Evolutionary conservation across 2,888 invertebrate genomes (phyloP), one percentile per base, ranked within the genome.

Genomic region (Strigamia crassipes): DNA sequence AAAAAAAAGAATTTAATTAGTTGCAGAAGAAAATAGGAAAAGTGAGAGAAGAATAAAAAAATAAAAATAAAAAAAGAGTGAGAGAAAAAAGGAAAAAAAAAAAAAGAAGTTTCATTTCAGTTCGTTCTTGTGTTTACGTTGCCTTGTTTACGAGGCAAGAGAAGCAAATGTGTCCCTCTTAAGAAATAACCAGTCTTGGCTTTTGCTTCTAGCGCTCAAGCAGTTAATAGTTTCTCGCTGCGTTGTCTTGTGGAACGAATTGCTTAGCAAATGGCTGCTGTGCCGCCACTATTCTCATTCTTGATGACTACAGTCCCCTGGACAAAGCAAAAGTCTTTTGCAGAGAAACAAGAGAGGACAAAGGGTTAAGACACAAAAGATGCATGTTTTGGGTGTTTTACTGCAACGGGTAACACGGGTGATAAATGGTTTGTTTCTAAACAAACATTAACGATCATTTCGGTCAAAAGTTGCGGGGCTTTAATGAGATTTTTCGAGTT

Each of bases 201-300:
- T 66, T 66, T 66, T 66, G 66, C 66, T 66, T 66, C 66, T 66
- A 66, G 66, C 66, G 66, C 66, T 66, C 66, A 66, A 66, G 66
- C 66, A 66, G 66, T 66, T 66, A 66, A 66, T 66, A 66, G 66
- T 66, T 27, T 66, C 66, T 66, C 66, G 66, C 66, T 66, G 66
- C 66, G 66, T 66, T 66, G 66, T 66, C 66, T 66, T 66, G 66
- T 66, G 66, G 66, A 66, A 66, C 66, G 66, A 66, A 66, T 66
- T 66, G 66, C 66, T 66, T 66, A 66, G 66, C 66, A 66, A 66
- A 66, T 31, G 66, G 66, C 66, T 66, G 66, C 66, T 66, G 66
- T 10, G 66, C 66, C 66, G 27, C 66, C 66, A 66, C 66, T 66
- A 66, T 66, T 66, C 27, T 66, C 66, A 66, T 66, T 66, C 66